Percentiles rank a stretch among this genome's conserved stretches.
These are phyloP conservation scores for Buceros bicornis DNA, from an alignment of 2,797 vertebrate genomes.

Conservation along the genomic window DNA sequence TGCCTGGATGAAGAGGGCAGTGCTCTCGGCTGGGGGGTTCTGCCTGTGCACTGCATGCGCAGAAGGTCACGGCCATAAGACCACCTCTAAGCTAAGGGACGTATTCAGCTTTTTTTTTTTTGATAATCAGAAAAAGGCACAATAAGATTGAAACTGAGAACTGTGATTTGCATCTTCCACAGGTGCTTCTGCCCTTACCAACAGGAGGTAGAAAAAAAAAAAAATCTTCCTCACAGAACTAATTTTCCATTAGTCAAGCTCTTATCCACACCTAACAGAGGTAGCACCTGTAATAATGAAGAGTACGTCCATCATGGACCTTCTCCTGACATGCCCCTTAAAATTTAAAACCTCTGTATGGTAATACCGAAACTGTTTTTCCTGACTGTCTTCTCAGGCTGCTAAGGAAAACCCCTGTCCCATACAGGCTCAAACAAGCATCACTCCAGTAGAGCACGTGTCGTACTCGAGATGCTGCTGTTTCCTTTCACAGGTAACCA, in stretches of 20 bases:
- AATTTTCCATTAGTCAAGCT: neutral
- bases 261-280: neutral
- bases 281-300: neutral
- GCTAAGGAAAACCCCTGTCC: neutral
- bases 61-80: neutral
- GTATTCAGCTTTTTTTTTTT: neutral
- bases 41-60: neutral
- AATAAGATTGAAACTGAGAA: neutral
- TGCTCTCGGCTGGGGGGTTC: neutral
- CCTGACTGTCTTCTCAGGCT: neutral
- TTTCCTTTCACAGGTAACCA: neutral
- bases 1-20: neutral
- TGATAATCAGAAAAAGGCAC: accelerated
- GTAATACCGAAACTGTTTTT: neutral
- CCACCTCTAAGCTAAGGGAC: neutral
- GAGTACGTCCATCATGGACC: accelerated
- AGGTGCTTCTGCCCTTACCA: neutral
- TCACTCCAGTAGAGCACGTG: neutral
- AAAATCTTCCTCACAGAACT: neutral
- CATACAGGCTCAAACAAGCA: neutral
- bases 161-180: neutral
- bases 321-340: neutral
- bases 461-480: neutral
- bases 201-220: accelerated
- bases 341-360: neutral